Base-by-base conservation (phyloP, 30 jellyfish, hydroid and myxozoan species). In the Aurelia aurita complex sp. Pacific region DNA sequence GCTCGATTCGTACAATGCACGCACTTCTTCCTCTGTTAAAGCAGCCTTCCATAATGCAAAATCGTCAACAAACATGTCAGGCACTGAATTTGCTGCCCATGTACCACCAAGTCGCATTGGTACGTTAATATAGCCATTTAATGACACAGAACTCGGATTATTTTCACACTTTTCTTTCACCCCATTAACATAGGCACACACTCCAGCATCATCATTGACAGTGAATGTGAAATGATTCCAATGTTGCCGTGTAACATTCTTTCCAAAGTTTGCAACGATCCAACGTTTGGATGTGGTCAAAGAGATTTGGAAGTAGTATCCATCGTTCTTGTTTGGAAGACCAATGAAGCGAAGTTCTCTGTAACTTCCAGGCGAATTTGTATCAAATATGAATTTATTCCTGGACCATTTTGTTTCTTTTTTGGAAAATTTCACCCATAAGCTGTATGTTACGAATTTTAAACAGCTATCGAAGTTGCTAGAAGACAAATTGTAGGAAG, bases 251-350 rank as follows among this genome's bases (percentile, higher is more conserved):
- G 18, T 61, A 61, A 61, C 33, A 61, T 61, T 61, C 69, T 61
- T 61, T 0, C 69, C 69, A 23, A 61, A 61, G 23, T 17, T 16
- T 7, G 9, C 10, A 23, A 61, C 33, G 10, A 17, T 5, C 69
- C 69, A 61, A 23, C 69, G 69, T 61, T 61, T 61, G 69, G 69
- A 17, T 7, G 33, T 61, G 69, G 69, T 61, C 33, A 61, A 23
- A 61, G 69, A 61, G 7, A 61, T 13, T 61, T 61, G 69, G 10
- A 61, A 61, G 33, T 61, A 0, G 33, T 16, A 61, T 16, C 69
- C 69, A 2, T 61, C 19, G 23, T 61, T 2, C 7, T 23, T 61
- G 7, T 17, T 23, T 1, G 69, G 9, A 16, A 17, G 19, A 61
- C 33, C 69, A 61, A 16, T 1, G 33, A 61, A 61, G 10, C 33